Evolutionary conservation across 2,797 vertebrate species (phyloP).

Genomic region (Setipinna tenuifilis): DNA sequence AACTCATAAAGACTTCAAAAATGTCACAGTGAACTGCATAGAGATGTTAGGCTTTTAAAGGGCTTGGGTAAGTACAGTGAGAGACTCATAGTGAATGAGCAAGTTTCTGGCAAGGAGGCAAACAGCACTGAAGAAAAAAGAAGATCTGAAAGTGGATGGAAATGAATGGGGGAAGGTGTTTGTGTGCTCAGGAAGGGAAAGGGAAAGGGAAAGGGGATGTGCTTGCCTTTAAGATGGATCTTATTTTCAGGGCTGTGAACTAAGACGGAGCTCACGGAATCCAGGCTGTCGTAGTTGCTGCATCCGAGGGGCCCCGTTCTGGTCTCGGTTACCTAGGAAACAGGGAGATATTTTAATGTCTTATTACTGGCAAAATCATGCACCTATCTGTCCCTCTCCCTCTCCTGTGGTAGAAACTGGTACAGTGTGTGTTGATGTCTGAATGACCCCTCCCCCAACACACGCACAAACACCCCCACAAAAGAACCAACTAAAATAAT

Average conservation of each 20-base stretch:
- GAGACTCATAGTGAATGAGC: neutral
- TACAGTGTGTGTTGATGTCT: constrained; percentile 43
- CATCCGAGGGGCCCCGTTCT: constrained; percentile 97
- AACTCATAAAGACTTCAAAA: neutral
- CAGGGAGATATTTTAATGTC: constrained; percentile 58
- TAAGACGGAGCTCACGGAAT: constrained; percentile 96
- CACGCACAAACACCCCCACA: too few species aligned
- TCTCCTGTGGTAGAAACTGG: constrained; percentile 38
- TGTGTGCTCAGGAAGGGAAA: neutral
- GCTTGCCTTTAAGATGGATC: constrained; percentile 93
- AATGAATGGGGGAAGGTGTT: constrained; percentile 4
- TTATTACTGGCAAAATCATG: constrained; percentile 61
- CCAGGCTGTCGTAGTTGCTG: constrained; percentile 99
- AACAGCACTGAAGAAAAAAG: neutral
- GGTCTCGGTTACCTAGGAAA: constrained; percentile 93
- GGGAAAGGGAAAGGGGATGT: neutral
- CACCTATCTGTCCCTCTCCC: constrained; percentile 62
- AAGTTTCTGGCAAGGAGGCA: neutral
- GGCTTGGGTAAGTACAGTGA: neutral
- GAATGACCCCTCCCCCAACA: constrained; percentile 25
- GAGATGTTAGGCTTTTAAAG: neutral
- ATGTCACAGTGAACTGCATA: neutral
- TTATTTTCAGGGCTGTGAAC: constrained; percentile 98
- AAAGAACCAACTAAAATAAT: too few species aligned
- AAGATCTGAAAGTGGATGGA: neutral